A percentile compares a stretch with the other conserved stretches of the same genome.
Evolutionary conservation across 2,113 vertebrate genomes (phyloP).

Genomic region (Peromyscus maniculatus): DNA sequence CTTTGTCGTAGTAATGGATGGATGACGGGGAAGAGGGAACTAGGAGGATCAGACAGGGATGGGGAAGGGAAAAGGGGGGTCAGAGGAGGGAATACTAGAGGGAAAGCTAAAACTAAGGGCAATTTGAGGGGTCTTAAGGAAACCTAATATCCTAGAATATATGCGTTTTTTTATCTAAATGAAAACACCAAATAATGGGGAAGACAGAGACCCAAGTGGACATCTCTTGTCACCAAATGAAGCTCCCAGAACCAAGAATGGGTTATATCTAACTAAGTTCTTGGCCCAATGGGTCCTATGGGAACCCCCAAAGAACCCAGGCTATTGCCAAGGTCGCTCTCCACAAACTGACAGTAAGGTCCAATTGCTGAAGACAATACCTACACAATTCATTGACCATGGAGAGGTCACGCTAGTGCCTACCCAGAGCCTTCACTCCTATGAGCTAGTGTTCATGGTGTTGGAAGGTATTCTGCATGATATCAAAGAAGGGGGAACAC

Average conservation of each 20-base stretch:
- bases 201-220: too few relatives aligned
- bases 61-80: background rate
- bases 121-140: background rate
- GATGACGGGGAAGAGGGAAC: too few relatives aligned
- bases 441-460: background rate
- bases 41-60: background rate
- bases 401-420: background rate
- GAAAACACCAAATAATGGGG: too few relatives aligned
- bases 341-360: background rate
- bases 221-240: too few relatives aligned
- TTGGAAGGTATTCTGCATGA: background rate
- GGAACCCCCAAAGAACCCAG: too few relatives aligned
- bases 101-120: background rate
- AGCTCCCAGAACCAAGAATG: too few relatives aligned
- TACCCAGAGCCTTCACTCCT: background rate
- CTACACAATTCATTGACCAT: background rate
- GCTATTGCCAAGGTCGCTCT: background rate
- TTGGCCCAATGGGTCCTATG: too few relatives aligned
- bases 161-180: background rate
- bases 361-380: background rate
- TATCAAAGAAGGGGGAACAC: background rate
- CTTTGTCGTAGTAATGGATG: too few relatives aligned
- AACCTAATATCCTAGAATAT: background rate
- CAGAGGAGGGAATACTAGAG: background rate
- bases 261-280: too few relatives aligned